phyloP scores from a whole-genome alignment of 2,113 vertebrate genomes.

The Phylloscopus trochiloides region DNA sequence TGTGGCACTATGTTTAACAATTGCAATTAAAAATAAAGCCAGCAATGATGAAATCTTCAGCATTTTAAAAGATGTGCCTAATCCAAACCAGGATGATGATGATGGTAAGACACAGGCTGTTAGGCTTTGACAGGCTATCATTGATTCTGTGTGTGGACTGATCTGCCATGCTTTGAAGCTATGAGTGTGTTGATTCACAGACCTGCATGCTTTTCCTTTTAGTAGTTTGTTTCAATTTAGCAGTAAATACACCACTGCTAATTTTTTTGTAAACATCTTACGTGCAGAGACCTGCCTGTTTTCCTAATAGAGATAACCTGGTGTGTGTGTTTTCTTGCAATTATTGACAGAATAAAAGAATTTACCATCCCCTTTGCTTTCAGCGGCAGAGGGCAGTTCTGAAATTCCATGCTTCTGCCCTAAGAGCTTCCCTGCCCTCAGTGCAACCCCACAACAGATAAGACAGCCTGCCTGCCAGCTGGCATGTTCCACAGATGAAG shows the following conservation, averaged over 20 bases:
- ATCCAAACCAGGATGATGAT: constrained; percentile 96
- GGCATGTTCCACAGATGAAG: neutral
- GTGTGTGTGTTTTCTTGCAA: neutral
- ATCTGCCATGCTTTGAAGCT: neutral
- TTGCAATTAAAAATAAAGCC: constrained; percentile 95
- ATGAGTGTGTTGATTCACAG: neutral
- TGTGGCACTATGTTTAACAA: constrained; percentile 81
- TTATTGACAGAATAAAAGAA: neutral
- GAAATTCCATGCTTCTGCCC: neutral
- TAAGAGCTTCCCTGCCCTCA: neutral
- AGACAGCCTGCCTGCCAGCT: neutral
- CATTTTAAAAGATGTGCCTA: constrained; percentile 92
- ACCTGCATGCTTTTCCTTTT: neutral
- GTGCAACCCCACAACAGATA: neutral
- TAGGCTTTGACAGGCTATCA: neutral
- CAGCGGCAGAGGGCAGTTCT: neutral
- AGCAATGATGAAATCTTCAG: constrained; percentile 92
- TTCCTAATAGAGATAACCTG: neutral
- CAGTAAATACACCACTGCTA: neutral
- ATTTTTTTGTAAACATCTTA: neutral
- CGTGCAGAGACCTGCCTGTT: neutral
- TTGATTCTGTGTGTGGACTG: neutral
- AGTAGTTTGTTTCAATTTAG: neutral
- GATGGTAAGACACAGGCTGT: constrained; percentile 75
- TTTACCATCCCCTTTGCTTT: neutral